Evolutionary conservation across 2,797 vertebrate genomes (phyloP).

Genomic region (Cryptoprocta ferox): DNA sequence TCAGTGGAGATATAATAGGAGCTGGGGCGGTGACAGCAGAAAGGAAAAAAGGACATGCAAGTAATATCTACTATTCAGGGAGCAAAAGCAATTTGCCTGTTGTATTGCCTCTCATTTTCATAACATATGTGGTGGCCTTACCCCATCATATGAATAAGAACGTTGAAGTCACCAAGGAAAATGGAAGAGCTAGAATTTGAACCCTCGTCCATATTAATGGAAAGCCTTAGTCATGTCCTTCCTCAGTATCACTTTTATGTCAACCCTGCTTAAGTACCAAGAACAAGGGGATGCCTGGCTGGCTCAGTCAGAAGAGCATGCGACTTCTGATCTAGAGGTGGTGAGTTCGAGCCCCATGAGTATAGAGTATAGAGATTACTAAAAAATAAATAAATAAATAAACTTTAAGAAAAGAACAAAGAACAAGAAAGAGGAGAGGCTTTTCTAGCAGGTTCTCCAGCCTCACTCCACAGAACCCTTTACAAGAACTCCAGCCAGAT

Average conservation of each 20-base stretch:
- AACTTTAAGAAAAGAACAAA: neutral
- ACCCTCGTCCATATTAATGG: neutral
- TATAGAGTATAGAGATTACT: neutral
- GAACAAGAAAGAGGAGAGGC: neutral
- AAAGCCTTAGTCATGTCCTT: slow-evolving; percentile 13
- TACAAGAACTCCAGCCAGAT: neutral
- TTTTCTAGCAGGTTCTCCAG: neutral
- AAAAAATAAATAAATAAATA: neutral
- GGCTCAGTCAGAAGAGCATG: neutral
- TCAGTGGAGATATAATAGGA: neutral
- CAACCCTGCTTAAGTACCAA: neutral
- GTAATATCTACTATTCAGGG: neutral
- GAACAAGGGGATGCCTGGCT: neutral
- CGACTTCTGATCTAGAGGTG: neutral
- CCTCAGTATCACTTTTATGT: neutral
- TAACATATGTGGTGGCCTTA: neutral
- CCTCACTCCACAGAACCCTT: neutral
- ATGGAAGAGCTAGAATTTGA: neutral
- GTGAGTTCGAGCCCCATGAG: neutral
- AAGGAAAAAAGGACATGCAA: neutral
- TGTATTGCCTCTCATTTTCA: neutral
- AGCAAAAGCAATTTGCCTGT: neutral
- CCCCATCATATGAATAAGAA: neutral
- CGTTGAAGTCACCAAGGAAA: neutral
- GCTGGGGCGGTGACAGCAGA: neutral